Base-by-base conservation (phyloP, 2,888 invertebrate genomes). In the Trichogramma dendrolimi region DNA sequence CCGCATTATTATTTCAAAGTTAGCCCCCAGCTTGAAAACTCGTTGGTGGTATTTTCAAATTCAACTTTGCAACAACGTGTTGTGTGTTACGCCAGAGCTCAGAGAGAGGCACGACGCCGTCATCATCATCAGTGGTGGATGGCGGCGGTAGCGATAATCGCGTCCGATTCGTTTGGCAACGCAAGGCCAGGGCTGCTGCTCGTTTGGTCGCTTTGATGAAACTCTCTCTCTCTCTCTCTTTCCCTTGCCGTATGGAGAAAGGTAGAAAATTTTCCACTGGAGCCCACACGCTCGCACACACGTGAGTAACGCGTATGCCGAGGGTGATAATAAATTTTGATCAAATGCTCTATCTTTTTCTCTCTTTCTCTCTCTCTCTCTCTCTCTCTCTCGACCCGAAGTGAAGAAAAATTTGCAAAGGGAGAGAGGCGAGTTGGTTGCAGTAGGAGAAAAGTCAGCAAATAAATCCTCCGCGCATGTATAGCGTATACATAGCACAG, bases 401-500 rank as follows among this genome's bases (percentile, higher is more conserved):
- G 76, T 74, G 75, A 77, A 75, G 76, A 76, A 76, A 77, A 77
- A 77, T 76, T 73, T 71, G 68, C 70, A 70, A 60, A 62, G 64
- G 60, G 67, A 54, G 60, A 64, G 61, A 64, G 63, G 65, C 63
- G 62, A 68, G 71, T 63, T 67, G 27, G 47, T 27, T 4, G 51
- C 41, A 51, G 38, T 10, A 49, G 52, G 51, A 51, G 52, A 38
- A 27, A 27, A 27, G 27, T 27, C 27, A 27, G 27, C 27, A 27
- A 27, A 27, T 27, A 27, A 27, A 27, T 27, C 27, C 27, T 27
- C 27, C 27, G 1, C 27, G 27, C 27, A 27, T 27, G 27, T 27
- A 27, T 27, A 27, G 27, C 27, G 27, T 27, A 27, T 27, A 27
- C 27, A 27, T 27, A 27, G 27, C 27, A 27, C 3, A 27, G 27